phyloP scores from a whole-genome alignment of 2,888 invertebrate species.

The Acanthosepion pharaonis region DNA sequence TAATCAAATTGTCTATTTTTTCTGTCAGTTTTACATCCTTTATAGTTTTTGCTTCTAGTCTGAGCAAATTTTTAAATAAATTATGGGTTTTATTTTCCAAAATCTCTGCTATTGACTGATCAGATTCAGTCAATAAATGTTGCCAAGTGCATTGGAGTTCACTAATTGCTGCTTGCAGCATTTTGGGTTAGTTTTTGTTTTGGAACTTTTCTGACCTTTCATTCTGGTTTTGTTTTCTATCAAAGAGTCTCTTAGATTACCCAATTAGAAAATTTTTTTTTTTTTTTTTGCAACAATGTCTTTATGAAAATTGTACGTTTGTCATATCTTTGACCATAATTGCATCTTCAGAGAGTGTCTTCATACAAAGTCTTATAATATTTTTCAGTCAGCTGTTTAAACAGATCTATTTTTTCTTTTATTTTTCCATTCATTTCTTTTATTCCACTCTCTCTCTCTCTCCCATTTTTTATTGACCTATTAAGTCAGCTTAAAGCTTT shows the following conservation, averaged over 20 bases:
- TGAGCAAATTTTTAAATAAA: too few species aligned
- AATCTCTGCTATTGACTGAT: not conserved
- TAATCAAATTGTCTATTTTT: too few species aligned
- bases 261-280: constrained; percentile 3
- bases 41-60: too few species aligned
- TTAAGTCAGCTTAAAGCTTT: too few species aligned
- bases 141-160: not conserved
- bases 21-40: too few species aligned
- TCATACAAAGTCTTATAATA: not conserved
- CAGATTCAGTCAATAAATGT: not conserved
- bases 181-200: not conserved
- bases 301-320: not conserved
- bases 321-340: not conserved
- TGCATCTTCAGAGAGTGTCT: not conserved
- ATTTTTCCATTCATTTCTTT: too few species aligned
- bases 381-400: not conserved
- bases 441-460: too few species aligned
- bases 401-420: not conserved
- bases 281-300: not conserved
- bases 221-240: not conserved
- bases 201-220: not conserved
- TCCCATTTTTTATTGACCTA: not conserved
- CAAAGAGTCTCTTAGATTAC: not conserved
- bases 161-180: not conserved
- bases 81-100: too few species aligned